Percentiles rank a stretch among this genome's conserved stretches.
Evolutionary conservation across 2,113 vertebrate genomes (phyloP).

Genomic region (Vulpes lagopus): DNA sequence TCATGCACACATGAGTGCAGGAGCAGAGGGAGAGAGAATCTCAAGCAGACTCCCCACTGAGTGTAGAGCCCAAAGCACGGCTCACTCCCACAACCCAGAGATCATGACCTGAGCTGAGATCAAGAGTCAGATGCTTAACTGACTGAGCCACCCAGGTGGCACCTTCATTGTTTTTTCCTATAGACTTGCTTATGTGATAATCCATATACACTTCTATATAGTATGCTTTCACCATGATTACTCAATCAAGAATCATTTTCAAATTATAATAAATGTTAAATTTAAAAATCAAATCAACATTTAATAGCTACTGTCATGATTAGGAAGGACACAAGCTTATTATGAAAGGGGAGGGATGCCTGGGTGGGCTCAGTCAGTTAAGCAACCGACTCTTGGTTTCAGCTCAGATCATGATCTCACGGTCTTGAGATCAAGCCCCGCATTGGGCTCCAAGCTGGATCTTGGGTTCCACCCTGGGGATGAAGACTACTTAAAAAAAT

Average conservation of each 20-base stretch:
- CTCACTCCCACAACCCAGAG: neutral
- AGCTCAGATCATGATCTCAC: neutral
- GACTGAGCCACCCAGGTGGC: neutral
- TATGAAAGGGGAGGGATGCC: neutral
- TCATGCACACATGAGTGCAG: neutral
- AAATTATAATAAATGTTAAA: neutral
- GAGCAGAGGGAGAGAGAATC: neutral
- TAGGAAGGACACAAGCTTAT: neutral
- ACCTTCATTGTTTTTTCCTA: neutral
- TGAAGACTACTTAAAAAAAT: neutral
- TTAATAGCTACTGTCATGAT: constrained; percentile 32
- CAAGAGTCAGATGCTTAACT: neutral
- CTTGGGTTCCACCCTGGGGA: neutral
- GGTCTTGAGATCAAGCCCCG: neutral
- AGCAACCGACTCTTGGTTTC: neutral
- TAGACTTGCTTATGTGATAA: neutral
- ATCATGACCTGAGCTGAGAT: neutral
- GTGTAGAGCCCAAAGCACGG: neutral
- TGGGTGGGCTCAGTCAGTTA: neutral
- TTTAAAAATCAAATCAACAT: neutral
- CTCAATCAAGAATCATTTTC: constrained; percentile 11
- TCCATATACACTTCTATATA: neutral
- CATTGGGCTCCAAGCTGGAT: too few relatives aligned
- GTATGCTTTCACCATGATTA: neutral
- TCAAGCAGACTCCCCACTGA: neutral